Evolutionary conservation across 2,888 invertebrate species (phyloP).

Genomic region (Chromoteleia sp.): DNA sequence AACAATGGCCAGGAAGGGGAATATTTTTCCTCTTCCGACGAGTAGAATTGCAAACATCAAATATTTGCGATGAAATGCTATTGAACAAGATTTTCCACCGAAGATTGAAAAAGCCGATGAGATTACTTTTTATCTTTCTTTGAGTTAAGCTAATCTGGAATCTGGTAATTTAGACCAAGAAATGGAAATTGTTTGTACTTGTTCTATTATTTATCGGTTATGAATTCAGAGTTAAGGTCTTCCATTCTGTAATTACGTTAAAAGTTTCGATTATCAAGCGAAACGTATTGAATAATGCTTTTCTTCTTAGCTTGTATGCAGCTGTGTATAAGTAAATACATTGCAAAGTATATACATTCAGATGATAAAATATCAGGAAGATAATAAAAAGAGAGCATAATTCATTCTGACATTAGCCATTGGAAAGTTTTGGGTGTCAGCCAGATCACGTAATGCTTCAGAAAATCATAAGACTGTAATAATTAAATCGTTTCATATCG

Average conservation of each 20-base stretch:
- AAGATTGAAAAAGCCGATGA: background rate
- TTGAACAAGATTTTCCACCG: background rate
- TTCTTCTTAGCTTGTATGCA: background rate
- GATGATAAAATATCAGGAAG: conserved; percentile 30
- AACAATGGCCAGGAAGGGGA: background rate
- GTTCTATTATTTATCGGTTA: no score
- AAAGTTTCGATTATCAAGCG: background rate
- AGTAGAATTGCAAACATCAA: background rate
- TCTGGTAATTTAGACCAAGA: no score
- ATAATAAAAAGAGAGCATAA: conserved; percentile 38
- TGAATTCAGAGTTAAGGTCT: no score
- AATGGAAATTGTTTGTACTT: no score
- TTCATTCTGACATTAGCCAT: conserved; percentile 37
- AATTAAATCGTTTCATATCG: conserved; percentile 36
- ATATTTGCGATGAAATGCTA: background rate
- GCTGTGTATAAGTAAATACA: conserved; percentile 25
- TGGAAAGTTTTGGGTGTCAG: conserved; percentile 46
- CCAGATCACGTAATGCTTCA: conserved; percentile 57
- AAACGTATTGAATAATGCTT: conserved; percentile 16
- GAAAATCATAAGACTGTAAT: conserved; percentile 47
- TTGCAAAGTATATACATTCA: conserved; percentile 39
- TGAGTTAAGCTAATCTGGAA: no score
- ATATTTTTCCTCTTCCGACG: conserved; percentile 5
- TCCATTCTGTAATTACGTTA: no score
- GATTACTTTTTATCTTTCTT: no score